Evolutionary conservation across 2,888 invertebrate genomes (phyloP).

Genomic region (Ichneumoninae sp.): DNA sequence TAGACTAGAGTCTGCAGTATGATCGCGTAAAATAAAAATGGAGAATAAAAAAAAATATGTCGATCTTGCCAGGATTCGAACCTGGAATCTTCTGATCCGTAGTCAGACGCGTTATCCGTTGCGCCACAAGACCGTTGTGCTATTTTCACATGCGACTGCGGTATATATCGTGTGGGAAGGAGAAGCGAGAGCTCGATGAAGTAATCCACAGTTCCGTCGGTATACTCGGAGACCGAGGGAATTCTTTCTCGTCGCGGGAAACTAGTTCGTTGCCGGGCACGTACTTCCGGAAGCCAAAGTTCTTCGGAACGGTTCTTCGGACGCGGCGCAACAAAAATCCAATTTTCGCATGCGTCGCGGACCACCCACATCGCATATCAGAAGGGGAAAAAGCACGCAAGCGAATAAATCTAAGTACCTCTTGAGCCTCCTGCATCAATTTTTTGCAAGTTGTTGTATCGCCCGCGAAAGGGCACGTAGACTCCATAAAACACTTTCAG

Average conservation of each 20-base stretch:
- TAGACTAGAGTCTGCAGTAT: no score
- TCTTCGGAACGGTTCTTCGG: constrained; percentile 40
- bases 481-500: constrained; percentile 49
- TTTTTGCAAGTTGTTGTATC: constrained; percentile 27
- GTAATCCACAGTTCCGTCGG: constrained; percentile 12
- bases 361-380: constrained; percentile 41
- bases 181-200: constrained; percentile 1
- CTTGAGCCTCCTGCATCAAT: constrained; percentile 35
- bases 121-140: constrained; percentile 77
- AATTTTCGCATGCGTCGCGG: constrained; percentile 57
- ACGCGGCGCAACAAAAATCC: constrained; percentile 49
- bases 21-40: no score
- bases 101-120: constrained; percentile 89
- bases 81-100: constrained; percentile 89
- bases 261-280: constrained; percentile 35
- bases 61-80: constrained; percentile 82
- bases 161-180: not conserved
- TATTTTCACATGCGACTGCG: not conserved
- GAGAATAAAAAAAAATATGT: constrained; percentile 62
- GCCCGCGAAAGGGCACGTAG: constrained; percentile 43
- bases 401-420: constrained; percentile 48
- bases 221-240: constrained; percentile 1
- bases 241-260: constrained; percentile 25
- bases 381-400: constrained; percentile 41
- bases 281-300: constrained; percentile 56